Evolutionary conservation across 30 jellyfish, hydroid and myxozoan genomes (phyloP).

Genomic region (Pelagia noctiluca): DNA sequence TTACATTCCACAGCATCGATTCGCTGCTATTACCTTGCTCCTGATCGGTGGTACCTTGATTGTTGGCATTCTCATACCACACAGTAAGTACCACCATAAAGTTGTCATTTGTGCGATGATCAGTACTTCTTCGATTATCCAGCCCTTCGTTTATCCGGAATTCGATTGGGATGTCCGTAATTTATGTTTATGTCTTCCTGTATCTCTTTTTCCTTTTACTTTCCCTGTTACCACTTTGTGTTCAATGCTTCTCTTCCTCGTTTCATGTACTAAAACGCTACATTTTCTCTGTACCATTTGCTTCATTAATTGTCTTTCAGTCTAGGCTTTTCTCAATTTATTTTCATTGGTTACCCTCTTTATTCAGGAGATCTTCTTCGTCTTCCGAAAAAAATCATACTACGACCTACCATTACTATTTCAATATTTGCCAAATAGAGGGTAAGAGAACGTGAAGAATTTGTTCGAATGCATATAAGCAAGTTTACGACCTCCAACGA

Average conservation of each 20-base stretch:
- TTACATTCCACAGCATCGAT: slow-evolving; percentile 94
- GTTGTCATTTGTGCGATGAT: background rate
- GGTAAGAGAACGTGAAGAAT: background rate
- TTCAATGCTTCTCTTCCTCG: too few species aligned
- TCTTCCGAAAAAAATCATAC: background rate
- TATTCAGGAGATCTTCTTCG: background rate
- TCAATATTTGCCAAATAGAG: background rate
- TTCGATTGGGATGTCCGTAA: too few species aligned
- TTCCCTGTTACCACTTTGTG: too few species aligned
- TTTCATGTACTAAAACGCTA: background rate
- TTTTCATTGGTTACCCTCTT: background rate
- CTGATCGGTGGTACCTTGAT: slow-evolving; percentile 85
- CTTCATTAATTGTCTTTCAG: background rate
- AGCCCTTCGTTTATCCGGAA: too few species aligned
- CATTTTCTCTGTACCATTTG: background rate
- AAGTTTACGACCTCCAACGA: background rate
- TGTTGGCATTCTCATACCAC: slow-evolving; percentile 93
- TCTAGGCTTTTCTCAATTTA: background rate
- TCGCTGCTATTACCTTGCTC: slow-evolving; percentile 73
- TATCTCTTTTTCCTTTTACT: too few species aligned
- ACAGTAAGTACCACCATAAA: slow-evolving; percentile 68
- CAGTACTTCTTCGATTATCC: background rate
- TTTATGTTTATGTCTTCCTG: too few species aligned
- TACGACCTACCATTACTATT: too few species aligned
- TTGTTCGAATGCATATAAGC: too few species aligned